A percentile compares a stretch with the other conserved stretches of the same genome.
These are phyloP conservation scores for Wiebesia pumilae DNA, from an alignment of 1,140 invertebrate genomes.

Conservation along the genomic window DNA sequence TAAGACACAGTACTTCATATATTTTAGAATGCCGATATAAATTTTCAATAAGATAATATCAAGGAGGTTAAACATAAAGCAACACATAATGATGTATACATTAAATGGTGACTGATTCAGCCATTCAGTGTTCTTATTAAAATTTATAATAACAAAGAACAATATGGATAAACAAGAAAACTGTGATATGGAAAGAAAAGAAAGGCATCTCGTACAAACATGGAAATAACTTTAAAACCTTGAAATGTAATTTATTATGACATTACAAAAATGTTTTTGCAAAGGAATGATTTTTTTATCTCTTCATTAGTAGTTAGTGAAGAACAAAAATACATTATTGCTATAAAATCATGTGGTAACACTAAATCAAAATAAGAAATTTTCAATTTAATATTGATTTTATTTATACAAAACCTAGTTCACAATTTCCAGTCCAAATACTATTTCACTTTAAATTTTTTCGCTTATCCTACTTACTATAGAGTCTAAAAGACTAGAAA, in stretches of 20 bases:
- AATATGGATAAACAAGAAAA: slow-evolving; percentile 50
- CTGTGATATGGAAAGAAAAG: slow-evolving; percentile 51
- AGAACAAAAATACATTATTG: slow-evolving; percentile 41
- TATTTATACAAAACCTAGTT: slow-evolving; percentile 48
- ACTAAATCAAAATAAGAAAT: slow-evolving; percentile 52
- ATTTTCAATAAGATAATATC: slow-evolving; percentile 48
- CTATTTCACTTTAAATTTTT: slow-evolving; percentile 68
- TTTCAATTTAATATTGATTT: slow-evolving; percentile 50
- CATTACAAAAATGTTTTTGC: slow-evolving; percentile 49
- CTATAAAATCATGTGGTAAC: slow-evolving; percentile 50
- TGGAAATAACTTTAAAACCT: slow-evolving; percentile 37
- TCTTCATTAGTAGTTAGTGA: slow-evolving; percentile 50
- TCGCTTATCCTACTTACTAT: slow-evolving; percentile 79
- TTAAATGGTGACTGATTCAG: slow-evolving; percentile 59
- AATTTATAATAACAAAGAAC: slow-evolving; percentile 54
- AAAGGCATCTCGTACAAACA: slow-evolving; percentile 46
- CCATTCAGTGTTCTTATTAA: slow-evolving; percentile 53
- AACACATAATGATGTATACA: slow-evolving; percentile 48
- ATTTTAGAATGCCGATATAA: slow-evolving; percentile 58
- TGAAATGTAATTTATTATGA: slow-evolving; percentile 52
- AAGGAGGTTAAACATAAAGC: slow-evolving; percentile 31
- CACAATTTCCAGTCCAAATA: slow-evolving; percentile 53
- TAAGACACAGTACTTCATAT: slow-evolving; percentile 26
- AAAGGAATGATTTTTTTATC: slow-evolving; percentile 53
- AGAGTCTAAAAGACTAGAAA: slow-evolving; percentile 75